Evolutionary conservation across 2,797 vertebrate genomes (phyloP).

Genomic region (Betta splendens): DNA sequence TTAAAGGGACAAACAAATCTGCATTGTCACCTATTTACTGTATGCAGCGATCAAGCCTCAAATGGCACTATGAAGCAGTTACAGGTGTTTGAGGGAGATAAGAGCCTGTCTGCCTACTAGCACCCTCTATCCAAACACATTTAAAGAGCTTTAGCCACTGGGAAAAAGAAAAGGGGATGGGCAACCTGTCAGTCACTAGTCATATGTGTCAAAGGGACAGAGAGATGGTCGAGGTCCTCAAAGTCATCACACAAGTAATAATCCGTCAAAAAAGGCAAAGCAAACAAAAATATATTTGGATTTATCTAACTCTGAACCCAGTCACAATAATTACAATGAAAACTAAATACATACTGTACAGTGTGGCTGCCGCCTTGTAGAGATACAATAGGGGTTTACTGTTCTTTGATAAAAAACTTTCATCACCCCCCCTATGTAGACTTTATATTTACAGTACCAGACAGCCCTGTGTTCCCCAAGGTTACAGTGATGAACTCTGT

Average conservation of each 20-base stretch:
- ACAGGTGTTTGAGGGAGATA: slow-evolving; percentile 72
- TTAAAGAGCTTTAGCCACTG: slow-evolving; percentile 57
- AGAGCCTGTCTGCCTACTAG: slow-evolving; percentile 45
- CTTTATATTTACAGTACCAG: slow-evolving; percentile 8
- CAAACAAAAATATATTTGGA: no score
- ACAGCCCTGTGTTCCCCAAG: background rate
- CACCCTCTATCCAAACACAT: slow-evolving; percentile 38
- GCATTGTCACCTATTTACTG: slow-evolving; percentile 81
- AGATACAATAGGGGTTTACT: slow-evolving; percentile 2
- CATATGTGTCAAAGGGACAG: slow-evolving; percentile 31
- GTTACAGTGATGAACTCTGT: slow-evolving; percentile 1
- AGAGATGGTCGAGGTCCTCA: slow-evolving; percentile 33
- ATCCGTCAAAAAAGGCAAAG: no score
- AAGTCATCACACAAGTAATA: no score
- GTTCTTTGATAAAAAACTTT: slow-evolving; percentile 23
- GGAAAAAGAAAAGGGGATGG: slow-evolving; percentile 47
- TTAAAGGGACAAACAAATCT: slow-evolving; percentile 72
- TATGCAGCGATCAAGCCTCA: slow-evolving; percentile 61
- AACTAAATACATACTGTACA: no score
- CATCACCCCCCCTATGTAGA: slow-evolving; percentile 8
- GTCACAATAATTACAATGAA: no score
- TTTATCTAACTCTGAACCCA: no score
- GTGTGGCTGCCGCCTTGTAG: slow-evolving; percentile 8
- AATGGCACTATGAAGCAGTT: slow-evolving; percentile 65
- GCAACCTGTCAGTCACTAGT: slow-evolving; percentile 63